These are phyloP conservation scores for Palythoa grandiflora DNA, from an alignment of 92 coral and sea anemone genomes.

Conservation along the genomic window DNA sequence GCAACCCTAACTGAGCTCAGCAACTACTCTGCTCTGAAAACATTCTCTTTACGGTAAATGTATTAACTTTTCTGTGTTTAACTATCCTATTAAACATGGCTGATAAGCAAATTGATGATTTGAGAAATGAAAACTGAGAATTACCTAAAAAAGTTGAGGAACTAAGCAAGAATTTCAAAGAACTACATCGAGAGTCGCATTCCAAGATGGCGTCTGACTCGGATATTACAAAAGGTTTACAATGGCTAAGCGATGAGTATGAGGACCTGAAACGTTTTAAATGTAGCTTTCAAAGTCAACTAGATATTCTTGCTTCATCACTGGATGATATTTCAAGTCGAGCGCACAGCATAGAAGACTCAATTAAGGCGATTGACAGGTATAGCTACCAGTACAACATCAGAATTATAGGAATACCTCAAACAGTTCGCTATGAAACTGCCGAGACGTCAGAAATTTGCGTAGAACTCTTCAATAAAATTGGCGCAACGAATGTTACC, in stretches of 20 bases:
- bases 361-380: too few species aligned
- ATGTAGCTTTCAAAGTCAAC: background rate
- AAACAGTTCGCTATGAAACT: too few species aligned
- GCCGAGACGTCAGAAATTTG: too few species aligned
- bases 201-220: background rate
- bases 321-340: background rate
- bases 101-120: too few species aligned
- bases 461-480: too few species aligned
- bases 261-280: background rate
- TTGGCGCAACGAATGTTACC: too few species aligned
- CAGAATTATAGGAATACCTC: too few species aligned
- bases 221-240: background rate
- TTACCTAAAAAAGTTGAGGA: too few species aligned
- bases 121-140: too few species aligned
- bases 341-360: too few species aligned
- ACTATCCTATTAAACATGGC: too few species aligned
- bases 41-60: background rate
- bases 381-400: too few species aligned
- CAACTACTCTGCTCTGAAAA: background rate
- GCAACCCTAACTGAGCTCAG: background rate
- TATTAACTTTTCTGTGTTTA: background rate
- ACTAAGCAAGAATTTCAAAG: background rate
- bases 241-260: background rate
- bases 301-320: background rate
- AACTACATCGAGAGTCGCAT: background rate